Base-by-base conservation (phyloP, 2,797 vertebrate species). In the Gambusia yucatana region DNA sequence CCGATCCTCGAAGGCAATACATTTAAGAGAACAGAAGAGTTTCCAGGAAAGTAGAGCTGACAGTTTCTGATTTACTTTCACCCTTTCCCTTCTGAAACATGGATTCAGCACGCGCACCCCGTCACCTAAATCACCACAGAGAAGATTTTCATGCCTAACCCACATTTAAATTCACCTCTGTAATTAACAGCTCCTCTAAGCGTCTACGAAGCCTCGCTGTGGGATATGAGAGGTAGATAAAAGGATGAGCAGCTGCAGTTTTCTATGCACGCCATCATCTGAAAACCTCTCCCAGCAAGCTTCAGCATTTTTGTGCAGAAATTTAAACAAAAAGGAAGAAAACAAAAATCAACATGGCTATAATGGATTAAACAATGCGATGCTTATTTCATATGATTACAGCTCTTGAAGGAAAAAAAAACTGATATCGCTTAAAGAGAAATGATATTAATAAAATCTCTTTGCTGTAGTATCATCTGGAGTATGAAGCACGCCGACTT, bases 191-290 rank as follows among this genome's bases (percentile, higher is more conserved):
- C 83, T 84, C 86, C 79, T 82, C 73, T 71, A 75, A 84, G n/a
- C 9, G 79, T 55, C 3, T 76, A 78, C 65, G 83, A 88, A 92
- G 81, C 82, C 86, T 92, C 72, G 82, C 91, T 84, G 88, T 89
- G 84, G 87, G 88, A 88, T 89, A 91, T 83, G 91, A 94, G 94
- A 94, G 93, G 89, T 91, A 92, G 92, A 93, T 92, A 84, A 90
- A 90, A 82, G 72, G 86, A 93, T 81, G 91, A 90, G 89, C 89
- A 93, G 90, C 92, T 92, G 92, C 87, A 87, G 82, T 88, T 88
- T 84, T 89, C 84, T 87, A 90, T 90, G 91, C 91, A 91, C 61
- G 82, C 91, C 87, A 90, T 93, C 91, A 81, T 88, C 86, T 91
- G 93, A 89, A 92, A 91, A 93, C 92, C 91, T 89, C 92, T 91